These are phyloP conservation scores for Drosophila formosana DNA, from an alignment of 2,888 invertebrate genomes.

Conservation along the genomic window DNA sequence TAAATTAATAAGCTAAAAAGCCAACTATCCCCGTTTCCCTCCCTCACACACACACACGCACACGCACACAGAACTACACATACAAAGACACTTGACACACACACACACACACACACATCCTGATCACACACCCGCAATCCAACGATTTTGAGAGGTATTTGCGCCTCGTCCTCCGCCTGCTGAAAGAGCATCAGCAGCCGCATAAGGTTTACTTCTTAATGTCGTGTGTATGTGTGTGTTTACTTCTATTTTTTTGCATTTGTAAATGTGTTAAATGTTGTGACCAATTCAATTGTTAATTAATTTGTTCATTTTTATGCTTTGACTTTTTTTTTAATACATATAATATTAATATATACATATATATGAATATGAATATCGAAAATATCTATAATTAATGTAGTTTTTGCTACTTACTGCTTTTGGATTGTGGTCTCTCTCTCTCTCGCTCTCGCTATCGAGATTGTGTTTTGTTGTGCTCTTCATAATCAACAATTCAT, in stretches of 20 bases:
- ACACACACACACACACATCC: slow-evolving; percentile 14
- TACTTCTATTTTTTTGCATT: slow-evolving; percentile 45
- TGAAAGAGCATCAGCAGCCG: slow-evolving; percentile 13
- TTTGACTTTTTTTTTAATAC: slow-evolving; percentile 15
- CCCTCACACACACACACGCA: slow-evolving; percentile 22
- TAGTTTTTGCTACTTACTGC: slow-evolving; percentile 62
- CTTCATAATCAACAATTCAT: slow-evolving; percentile 4
- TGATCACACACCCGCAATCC: slow-evolving; percentile 2
- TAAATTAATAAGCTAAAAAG: slow-evolving; percentile 49
- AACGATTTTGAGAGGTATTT: slow-evolving; percentile 15
- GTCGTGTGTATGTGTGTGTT: slow-evolving; percentile 42
- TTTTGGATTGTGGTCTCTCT: slow-evolving; percentile 48
- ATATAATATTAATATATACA: slow-evolving; percentile 25
- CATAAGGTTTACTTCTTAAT: slow-evolving; percentile 35
- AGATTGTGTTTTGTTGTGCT: slow-evolving; percentile 4
- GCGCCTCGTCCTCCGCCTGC: slow-evolving; percentile 6
- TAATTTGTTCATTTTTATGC: slow-evolving; percentile 28
- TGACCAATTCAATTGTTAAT: slow-evolving; percentile 33
- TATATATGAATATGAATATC: slow-evolving; percentile 16
- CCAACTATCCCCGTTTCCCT: slow-evolving; percentile 29
- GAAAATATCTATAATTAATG: slow-evolving; percentile 30
- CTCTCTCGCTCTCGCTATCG: too few relatives aligned
- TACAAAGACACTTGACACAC: slow-evolving; percentile 3
- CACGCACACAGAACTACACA: slow-evolving; percentile 1
- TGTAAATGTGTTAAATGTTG: slow-evolving; percentile 58